Percentiles rank a stretch among this genome's conserved stretches.
These are phyloP conservation scores for Phenganax marumi DNA, from an alignment of 92 coral and sea anemone genomes.

Conservation along the genomic window DNA sequence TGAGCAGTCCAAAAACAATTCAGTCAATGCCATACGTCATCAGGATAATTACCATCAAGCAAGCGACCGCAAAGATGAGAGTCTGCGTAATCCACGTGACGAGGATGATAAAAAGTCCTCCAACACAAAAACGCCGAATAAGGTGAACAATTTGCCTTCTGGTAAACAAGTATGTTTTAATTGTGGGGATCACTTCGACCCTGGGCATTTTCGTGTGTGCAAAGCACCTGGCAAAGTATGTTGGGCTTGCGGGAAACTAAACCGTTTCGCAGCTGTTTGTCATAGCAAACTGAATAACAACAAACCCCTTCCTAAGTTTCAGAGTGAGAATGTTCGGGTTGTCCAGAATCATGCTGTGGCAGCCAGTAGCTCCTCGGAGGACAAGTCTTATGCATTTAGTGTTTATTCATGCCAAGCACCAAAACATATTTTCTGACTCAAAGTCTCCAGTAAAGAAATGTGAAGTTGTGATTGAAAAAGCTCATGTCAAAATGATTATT, in stretches of 20 bases:
- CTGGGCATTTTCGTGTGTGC: neutral
- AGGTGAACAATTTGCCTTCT: neutral
- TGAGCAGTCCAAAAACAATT: neutral
- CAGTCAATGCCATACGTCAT: neutral
- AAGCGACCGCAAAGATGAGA: too few relatives aligned
- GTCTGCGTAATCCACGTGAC: neutral
- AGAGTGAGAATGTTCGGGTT: neutral
- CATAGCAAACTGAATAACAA: neutral
- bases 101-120: neutral
- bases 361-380: neutral
- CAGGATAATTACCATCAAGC: too few relatives aligned
- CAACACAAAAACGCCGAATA: neutral
- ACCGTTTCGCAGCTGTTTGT: neutral
- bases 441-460: too few relatives aligned
- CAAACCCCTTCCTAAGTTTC: neutral
- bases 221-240: neutral
- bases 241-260: neutral
- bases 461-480: neutral
- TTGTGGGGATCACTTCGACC: neutral
- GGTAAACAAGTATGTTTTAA: neutral
- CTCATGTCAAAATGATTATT: neutral
- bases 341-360: neutral
- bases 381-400: neutral
- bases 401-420: neutral
- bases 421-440: too few relatives aligned